Base-by-base conservation (phyloP, 2,797 vertebrate species). In the Poecilia wingei region DNA sequence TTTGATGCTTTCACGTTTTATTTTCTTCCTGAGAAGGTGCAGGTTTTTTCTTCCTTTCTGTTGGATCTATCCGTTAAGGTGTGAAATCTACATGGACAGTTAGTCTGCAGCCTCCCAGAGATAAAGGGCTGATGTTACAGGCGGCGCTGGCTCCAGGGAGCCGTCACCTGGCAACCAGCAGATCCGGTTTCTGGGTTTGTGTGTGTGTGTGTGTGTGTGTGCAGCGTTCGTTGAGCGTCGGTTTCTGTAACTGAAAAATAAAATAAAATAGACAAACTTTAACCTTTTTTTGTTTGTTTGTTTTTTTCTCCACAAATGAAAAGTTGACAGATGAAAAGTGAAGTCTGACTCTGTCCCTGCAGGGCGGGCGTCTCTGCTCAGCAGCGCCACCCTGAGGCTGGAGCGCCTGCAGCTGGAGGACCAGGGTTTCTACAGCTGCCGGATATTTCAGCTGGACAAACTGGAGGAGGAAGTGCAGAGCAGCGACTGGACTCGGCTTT, bases 351-450 rank as follows among this genome's bases (percentile, higher is more conserved):
- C 25, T 86, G 70, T 82, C 66, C 78, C 75, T 53, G 36, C 95
- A 99, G 98, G 97, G 6, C 96, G 98, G 0, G 96, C 96, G 81
- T 95, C 93, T 84, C 93, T 99, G 69, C 94, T 96, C n/a, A 94
- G 92, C 6, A 95, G 95, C 0, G 97, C 96, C 0, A 93, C 96
- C 16, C 95, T 99, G 81, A 95, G 88, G 85, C 94, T 99, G 6
- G 92, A 96, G 49, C 90, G 81, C 64, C 96, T 99, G 80, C 94
- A 92, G 0, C 90, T 95, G 0, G 96, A 97, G 71, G 98, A 99
- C 92, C 97, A 97, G 84, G 98, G 98, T 82, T 95, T 89, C 95
- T 99, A 98, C 20, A 96, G 98, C 90, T 99, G 98, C 82, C 95
- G 96, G 0, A 96, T 98, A 77, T 96, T 98, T 74, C 96, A 96